phyloP scores from a whole-genome alignment of 2,113 vertebrate species.

The Peromyscus californicus region DNA sequence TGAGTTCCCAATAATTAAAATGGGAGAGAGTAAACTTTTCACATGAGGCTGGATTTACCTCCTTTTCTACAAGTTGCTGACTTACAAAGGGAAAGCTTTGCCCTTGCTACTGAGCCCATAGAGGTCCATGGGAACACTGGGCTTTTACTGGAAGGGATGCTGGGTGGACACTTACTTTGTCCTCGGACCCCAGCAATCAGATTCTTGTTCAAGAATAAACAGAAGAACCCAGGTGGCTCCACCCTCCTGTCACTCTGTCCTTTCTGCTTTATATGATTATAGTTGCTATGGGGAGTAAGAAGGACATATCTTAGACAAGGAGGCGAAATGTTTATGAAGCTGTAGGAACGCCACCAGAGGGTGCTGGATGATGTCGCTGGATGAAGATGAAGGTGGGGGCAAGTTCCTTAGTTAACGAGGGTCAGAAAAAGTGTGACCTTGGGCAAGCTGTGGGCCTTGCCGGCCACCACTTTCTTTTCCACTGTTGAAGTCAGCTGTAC shows the following conservation, averaged over 20 bases:
- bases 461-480: background rate
- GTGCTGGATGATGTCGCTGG: background rate
- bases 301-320: background rate
- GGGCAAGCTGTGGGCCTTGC: background rate
- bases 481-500: background rate
- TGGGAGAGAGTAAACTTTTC: constrained; percentile 14
- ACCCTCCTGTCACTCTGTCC: background rate
- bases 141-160: background rate
- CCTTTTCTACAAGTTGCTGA: background rate
- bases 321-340: background rate
- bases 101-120: too few species aligned
- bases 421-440: background rate
- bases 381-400: too few species aligned
- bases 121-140: background rate
- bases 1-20: background rate
- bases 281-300: background rate
- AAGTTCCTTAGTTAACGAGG: background rate
- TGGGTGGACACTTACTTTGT: background rate
- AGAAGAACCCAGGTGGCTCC: background rate
- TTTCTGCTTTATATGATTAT: background rate
- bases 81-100: background rate
- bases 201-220: constrained; percentile 51
- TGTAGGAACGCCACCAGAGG: background rate
- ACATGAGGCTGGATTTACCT: background rate
- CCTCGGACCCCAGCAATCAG: constrained; percentile 29